Evolutionary conservation across 1,140 invertebrate species (phyloP).

Genomic region (Macrobrachium nipponense): DNA sequence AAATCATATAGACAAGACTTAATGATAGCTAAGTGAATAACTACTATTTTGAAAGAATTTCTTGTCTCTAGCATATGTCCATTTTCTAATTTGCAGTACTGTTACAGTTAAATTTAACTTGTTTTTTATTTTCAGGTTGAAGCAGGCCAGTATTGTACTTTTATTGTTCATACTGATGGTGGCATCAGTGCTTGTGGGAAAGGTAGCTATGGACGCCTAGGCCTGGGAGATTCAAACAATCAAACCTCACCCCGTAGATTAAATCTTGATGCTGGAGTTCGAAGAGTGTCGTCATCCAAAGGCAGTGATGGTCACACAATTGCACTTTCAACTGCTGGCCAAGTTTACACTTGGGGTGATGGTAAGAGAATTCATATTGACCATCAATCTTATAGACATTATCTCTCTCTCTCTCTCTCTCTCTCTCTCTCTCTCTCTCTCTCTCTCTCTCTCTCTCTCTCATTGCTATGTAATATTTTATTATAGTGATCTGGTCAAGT

Average conservation of each 20-base stretch:
- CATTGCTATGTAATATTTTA: too few species aligned
- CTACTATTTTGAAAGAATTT: too few species aligned
- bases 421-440: too few species aligned
- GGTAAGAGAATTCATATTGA: conserved; percentile 67
- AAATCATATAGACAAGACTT: too few species aligned
- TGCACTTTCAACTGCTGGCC: conserved; percentile 73
- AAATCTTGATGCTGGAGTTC: conserved; percentile 69
- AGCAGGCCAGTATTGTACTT: conserved; percentile 79
- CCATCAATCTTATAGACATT: too few species aligned
- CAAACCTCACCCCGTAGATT: conserved; percentile 72
- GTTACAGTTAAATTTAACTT: neutral
- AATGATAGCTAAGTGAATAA: too few species aligned
- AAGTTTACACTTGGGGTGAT: conserved; percentile 77
- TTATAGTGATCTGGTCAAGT: too few species aligned
- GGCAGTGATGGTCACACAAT: conserved; percentile 76
- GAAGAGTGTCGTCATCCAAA: conserved; percentile 73
- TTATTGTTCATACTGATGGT: conserved; percentile 75
- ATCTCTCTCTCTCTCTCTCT: neutral
- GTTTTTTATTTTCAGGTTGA: conserved; percentile 70
- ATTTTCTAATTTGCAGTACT: too few species aligned
- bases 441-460: too few species aligned
- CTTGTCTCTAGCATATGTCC: too few species aligned
- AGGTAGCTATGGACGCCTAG: conserved; percentile 74
- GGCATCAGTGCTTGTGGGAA: conserved; percentile 75
- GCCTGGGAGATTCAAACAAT: conserved; percentile 74